Evolutionary conservation across 1,140 invertebrate species (phyloP), one percentile per base, ranked within the genome.

Genomic region (Helicoverpa zea): DNA sequence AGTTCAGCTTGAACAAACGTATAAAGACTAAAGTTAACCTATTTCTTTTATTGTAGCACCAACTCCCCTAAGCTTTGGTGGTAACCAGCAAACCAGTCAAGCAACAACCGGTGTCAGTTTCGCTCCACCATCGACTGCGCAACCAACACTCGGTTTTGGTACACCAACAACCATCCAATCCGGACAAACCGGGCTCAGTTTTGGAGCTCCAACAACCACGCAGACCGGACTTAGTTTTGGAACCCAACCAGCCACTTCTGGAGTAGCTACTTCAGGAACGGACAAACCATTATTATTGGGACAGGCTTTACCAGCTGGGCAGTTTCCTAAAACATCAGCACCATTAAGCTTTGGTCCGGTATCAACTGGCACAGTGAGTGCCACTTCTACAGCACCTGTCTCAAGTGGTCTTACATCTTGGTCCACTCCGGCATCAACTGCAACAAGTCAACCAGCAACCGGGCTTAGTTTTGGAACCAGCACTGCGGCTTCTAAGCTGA

Each of bases 401-500:
- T 4, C 78, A 3, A 18, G 72, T 2, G 61, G 43, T 2, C 66
- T 70, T 14, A 13, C 30, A 7, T 11, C 47, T 5, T 51, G 66
- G 66, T 23, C 16, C 12, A 3, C 43, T 12, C 35, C 35, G 10
- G 2, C 18, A n/a, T 1, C 66, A 2, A 70, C 23, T 23, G 2
- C 66, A 10, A 78, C 74, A 12, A 52, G 59, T n/a, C 70, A 72
- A 16, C 10, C 51, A 0, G 5, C 49, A 0, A 68, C 76, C 12
- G 81, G 76, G 4, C 68, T 82, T 29, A 47, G 51, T 29, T 79
- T 87, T 43, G 86, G 80, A 0, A 64, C 85, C 61, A 78, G 89
- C 29, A 83, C 92, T 11, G 83, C 89, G 0, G 84, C 82, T 35
- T 59, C 90, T 1, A 79, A 85, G 18, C 81, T 89, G 12, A 83